These are phyloP conservation scores for Miopithecus talapoin DNA, from an alignment of 2,797 vertebrate species.

Conservation along the genomic window DNA sequence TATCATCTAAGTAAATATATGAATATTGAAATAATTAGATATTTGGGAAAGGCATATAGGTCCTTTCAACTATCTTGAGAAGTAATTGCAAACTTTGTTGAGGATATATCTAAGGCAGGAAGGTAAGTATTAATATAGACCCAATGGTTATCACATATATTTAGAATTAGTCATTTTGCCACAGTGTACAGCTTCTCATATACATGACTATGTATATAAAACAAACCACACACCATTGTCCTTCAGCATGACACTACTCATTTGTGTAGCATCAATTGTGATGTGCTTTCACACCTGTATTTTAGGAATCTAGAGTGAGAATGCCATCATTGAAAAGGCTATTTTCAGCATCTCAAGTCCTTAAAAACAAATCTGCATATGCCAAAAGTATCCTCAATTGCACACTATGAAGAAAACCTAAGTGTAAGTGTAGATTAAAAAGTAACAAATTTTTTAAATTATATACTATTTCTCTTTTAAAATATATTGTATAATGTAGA, in stretches of 20 bases:
- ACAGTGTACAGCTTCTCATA: background rate
- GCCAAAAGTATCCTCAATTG: background rate
- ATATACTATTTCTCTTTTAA: constrained; percentile 27
- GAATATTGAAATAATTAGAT: background rate
- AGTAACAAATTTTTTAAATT: background rate
- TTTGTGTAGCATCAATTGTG: constrained; percentile 15
- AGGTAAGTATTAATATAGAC: background rate
- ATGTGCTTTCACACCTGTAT: background rate
- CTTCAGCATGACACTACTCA: background rate
- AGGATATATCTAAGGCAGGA: background rate
- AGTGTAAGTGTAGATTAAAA: background rate
- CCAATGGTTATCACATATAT: background rate
- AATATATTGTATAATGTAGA: background rate
- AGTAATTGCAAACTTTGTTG: background rate
- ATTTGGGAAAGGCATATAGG: background rate
- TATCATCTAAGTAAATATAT: background rate
- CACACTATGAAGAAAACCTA: background rate
- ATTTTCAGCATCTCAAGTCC: background rate
- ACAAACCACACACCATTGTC: background rate
- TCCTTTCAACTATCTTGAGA: background rate
- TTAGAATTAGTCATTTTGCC: background rate
- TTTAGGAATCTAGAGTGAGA: background rate
- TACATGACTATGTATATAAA: background rate
- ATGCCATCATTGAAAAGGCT: background rate
- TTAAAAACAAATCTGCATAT: constrained; percentile 50